phyloP scores from a whole-genome alignment of 2,888 invertebrate species.

The Abscondita cerata region DNA sequence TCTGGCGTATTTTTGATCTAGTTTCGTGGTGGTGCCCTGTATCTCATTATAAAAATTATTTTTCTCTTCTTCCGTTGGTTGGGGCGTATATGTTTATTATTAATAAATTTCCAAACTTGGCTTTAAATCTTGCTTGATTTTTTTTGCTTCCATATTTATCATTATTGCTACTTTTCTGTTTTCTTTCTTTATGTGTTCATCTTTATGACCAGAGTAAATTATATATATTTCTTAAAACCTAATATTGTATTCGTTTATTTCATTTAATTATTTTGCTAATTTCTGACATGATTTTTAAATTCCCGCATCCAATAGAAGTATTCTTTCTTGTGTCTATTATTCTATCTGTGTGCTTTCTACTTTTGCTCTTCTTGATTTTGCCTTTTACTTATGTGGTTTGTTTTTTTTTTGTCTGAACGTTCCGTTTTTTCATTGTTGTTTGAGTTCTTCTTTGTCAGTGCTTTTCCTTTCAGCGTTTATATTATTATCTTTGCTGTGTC shows the following conservation, averaged over 20 bases:
- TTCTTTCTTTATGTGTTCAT: background rate
- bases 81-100: background rate
- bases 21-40: background rate
- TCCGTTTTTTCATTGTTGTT: background rate
- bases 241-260: background rate
- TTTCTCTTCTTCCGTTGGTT: background rate
- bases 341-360: background rate
- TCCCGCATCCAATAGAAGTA: too few species aligned
- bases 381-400: background rate
- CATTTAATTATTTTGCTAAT: background rate
- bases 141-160: background rate
- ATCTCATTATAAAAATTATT: background rate
- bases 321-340: too few species aligned
- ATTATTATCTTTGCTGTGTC: background rate
- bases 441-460: background rate
- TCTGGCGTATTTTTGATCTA: background rate
- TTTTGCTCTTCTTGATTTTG: background rate
- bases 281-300: background rate
- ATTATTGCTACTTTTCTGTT: background rate
- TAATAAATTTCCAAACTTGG: too few species aligned
- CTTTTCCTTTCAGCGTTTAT: background rate
- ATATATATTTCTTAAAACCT: background rate
- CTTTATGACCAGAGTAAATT: background rate
- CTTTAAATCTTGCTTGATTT: too few species aligned
- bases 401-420: background rate